Percentiles rank a stretch among this genome's conserved stretches.
phyloP scores from a whole-genome alignment of 2,797 vertebrate species.

The Sebastes matsubarae region DNA sequence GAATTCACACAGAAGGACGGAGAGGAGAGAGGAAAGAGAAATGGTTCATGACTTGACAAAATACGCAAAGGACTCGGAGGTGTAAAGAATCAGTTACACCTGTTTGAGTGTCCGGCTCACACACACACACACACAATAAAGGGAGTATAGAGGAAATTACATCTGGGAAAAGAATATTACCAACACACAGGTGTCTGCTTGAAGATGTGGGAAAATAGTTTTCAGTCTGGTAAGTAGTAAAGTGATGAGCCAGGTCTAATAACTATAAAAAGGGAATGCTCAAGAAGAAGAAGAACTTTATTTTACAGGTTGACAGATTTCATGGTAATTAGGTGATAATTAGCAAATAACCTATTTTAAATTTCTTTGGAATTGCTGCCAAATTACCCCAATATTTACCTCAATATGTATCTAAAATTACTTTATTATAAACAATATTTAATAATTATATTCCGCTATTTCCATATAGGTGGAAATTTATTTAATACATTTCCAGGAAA shows the following conservation, averaged over 20 bases:
- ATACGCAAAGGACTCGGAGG: conserved; percentile 18
- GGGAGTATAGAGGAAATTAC: conserved; percentile 56
- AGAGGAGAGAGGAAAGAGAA: conserved; percentile 26
- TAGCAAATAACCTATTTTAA: too few relatives aligned
- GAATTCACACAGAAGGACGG: conserved; percentile 34
- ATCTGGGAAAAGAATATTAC: conserved; percentile 41
- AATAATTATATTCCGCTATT: too few relatives aligned
- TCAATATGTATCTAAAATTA: too few relatives aligned
- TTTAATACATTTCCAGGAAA: too few relatives aligned
- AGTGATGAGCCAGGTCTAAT: neutral
- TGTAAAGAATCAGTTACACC: conserved; percentile 53
- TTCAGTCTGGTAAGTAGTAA: conserved; percentile 3
- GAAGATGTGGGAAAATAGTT: conserved; percentile 25
- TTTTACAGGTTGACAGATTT: too few relatives aligned
- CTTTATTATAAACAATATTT: too few relatives aligned
- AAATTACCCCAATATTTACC: too few relatives aligned
- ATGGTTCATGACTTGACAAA: conserved; percentile 36
- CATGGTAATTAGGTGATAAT: too few relatives aligned
- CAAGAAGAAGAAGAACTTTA: neutral
- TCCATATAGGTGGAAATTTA: too few relatives aligned
- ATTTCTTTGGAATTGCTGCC: too few relatives aligned
- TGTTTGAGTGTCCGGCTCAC: conserved; percentile 25
- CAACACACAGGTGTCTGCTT: conserved; percentile 46
- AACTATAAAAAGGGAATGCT: neutral
- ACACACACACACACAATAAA: conserved; percentile 6